Evolutionary conservation across 2,888 invertebrate species (phyloP).

Genomic region (Eupithecia subfuscata): DNA sequence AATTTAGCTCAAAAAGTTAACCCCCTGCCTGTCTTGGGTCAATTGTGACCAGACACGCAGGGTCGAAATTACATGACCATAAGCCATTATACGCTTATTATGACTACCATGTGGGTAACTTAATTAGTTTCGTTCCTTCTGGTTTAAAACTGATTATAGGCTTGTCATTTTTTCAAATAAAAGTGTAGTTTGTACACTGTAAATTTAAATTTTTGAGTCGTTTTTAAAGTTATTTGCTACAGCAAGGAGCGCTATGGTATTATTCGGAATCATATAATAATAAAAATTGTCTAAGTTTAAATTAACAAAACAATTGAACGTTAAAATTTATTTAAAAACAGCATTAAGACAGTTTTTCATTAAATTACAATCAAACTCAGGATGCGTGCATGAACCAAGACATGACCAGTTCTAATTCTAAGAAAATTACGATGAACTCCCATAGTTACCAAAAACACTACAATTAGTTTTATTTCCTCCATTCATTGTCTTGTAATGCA

Average conservation of each 20-base stretch:
- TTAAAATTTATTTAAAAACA: background rate
- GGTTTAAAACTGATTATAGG: conserved; percentile 16
- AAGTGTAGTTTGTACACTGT: too few species aligned
- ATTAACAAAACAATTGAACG: background rate
- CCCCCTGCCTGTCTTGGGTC: conserved; percentile 38
- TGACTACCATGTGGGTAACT: conserved; percentile 39
- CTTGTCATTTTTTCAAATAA: background rate
- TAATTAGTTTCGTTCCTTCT: conserved; percentile 36
- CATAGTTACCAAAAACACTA: conserved; percentile 1
- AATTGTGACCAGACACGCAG: conserved; percentile 41
- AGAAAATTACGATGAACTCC: background rate
- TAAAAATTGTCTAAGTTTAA: background rate
- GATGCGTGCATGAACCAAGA: background rate
- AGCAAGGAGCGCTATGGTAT: background rate
- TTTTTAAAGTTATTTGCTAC: background rate
- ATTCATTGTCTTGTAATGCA: conserved; percentile 17
- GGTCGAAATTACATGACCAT: conserved; percentile 33
- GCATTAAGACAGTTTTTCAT: background rate
- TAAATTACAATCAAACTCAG: background rate
- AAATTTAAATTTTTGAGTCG: too few species aligned
- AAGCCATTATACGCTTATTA: conserved; percentile 38
- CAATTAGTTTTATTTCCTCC: conserved; percentile 10
- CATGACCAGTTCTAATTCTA: background rate
- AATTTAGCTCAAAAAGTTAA: conserved; percentile 34
- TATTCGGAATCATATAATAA: too few species aligned